Conservation (phyloP, 2,113 vertebrate species). For the Kryptolebias marmoratus region DNA sequence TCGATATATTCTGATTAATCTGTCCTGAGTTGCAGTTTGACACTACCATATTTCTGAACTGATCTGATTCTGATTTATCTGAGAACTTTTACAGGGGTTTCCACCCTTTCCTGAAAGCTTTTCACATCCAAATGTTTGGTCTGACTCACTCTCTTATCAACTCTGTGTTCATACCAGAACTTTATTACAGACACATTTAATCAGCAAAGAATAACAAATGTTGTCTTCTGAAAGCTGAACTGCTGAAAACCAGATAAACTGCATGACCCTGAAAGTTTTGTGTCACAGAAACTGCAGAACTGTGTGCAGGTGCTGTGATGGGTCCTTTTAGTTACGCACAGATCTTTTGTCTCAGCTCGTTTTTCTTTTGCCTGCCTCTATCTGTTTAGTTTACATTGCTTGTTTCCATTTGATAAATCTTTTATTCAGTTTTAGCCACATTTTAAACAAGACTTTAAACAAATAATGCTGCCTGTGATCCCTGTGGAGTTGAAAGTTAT, state of each 20-base stretch:
- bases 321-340: neutral
- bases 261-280: neutral
- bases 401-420: neutral
- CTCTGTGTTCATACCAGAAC: too few species aligned
- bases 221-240: too few species aligned
- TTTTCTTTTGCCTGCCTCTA: neutral
- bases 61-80: neutral
- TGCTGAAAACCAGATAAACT: neutral
- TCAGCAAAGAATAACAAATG: too few species aligned
- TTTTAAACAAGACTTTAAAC: neutral
- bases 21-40: neutral
- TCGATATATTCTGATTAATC: neutral
- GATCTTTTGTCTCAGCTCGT: neutral
- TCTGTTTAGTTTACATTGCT: neutral
- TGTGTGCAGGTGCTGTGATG: neutral
- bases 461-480: neutral
- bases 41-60: neutral
- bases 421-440: neutral
- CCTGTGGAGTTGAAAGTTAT: too few species aligned
- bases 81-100: neutral
- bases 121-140: neutral
- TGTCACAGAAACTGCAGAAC: neutral
- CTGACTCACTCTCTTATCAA: too few species aligned
- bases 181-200: too few species aligned
- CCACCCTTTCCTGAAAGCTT: neutral